Base-by-base conservation (phyloP, 1,140 invertebrate genomes). In the Ips typographus region DNA sequence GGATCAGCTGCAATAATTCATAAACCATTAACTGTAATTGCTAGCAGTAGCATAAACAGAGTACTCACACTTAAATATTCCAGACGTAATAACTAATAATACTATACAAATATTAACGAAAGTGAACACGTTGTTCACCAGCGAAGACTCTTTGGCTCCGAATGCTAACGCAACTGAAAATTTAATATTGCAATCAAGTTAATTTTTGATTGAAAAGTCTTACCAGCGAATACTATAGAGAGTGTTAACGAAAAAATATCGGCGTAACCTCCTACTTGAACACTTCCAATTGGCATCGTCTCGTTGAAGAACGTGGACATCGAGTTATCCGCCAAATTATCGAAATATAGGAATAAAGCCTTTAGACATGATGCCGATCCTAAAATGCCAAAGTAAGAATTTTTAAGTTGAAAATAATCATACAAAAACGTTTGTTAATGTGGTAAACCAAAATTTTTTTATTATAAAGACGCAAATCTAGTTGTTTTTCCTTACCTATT, bases 81-180 rank as follows among this genome's bases (percentile, higher is more conserved):
- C 91, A 75, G 84, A 85, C 58, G 90, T 84, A 22, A 93, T 85
- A 2, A 92, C 88, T 75, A 90, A 89, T 0, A 87, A 47, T 1
- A 94, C 89, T 8, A 93, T 88, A 1, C 78, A 72, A 1, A 94
- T 78, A 77, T 94, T 94, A 2, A 90, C 78, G 1, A 85, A 67
- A 2, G 91, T 93, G 74, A 93, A 92, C 4, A 93, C 74, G 74
- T 91, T 93, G 77, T 92, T 93, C 8, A 91, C 85, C 22, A 83
- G 72, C 4, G 91, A 86, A 0, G 91, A 93, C 76, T 92, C 90
- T 78, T 91, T 91, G 1, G 91, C 89, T 53, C 91, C 91, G 47
- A 90, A 83, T 8, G 88, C 85, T 7, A 87, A 71, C 37, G 82
- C 82, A 65, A 80, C 83, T 82, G 69, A 67, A 76, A 78, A 75